Evolutionary conservation across 2,797 vertebrate species (phyloP).

Genomic region (Paguma larvata): DNA sequence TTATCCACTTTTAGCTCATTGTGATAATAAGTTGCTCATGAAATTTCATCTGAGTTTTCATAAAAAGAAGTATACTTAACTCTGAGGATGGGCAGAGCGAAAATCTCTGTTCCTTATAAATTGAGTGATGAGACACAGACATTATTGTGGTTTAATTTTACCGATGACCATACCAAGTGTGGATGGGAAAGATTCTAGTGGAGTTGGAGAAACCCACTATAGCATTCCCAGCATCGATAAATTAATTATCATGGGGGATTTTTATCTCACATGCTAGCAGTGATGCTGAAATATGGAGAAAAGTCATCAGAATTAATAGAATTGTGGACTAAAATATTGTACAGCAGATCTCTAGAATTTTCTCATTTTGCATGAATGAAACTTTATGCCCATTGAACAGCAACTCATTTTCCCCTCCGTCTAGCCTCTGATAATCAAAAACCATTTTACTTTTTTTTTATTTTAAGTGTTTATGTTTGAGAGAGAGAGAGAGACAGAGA

Average conservation of each 20-base stretch:
- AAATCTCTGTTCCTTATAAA: slow-evolving; percentile 56
- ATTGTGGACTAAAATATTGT: neutral
- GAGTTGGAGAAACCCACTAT: slow-evolving; percentile 24
- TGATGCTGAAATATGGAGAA: slow-evolving; percentile 47
- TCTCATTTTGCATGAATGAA: too few relatives aligned
- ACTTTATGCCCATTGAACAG: too few relatives aligned
- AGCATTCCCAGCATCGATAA: slow-evolving; percentile 54
- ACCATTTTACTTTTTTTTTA: too few relatives aligned
- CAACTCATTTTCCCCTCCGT: too few relatives aligned
- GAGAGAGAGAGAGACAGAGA: too few relatives aligned
- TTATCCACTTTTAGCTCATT: slow-evolving; percentile 13
- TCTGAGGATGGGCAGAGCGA: neutral
- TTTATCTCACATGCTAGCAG: neutral
- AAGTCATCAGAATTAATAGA: slow-evolving; percentile 14
- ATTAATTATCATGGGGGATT: slow-evolving; percentile 7
- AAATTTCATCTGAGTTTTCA: slow-evolving; percentile 39
- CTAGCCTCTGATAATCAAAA: too few relatives aligned
- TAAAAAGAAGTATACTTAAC: slow-evolving; percentile 51
- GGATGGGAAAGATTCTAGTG: slow-evolving; percentile 48
- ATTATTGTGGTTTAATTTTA: slow-evolving; percentile 56
- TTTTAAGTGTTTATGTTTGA: too few relatives aligned
- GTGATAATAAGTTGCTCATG: neutral
- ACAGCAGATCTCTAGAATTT: too few relatives aligned
- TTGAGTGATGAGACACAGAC: slow-evolving; percentile 21
- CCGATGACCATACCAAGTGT: slow-evolving; percentile 30